phyloP scores from a whole-genome alignment of 2,797 vertebrate genomes.

The Labroides dimidiatus region DNA sequence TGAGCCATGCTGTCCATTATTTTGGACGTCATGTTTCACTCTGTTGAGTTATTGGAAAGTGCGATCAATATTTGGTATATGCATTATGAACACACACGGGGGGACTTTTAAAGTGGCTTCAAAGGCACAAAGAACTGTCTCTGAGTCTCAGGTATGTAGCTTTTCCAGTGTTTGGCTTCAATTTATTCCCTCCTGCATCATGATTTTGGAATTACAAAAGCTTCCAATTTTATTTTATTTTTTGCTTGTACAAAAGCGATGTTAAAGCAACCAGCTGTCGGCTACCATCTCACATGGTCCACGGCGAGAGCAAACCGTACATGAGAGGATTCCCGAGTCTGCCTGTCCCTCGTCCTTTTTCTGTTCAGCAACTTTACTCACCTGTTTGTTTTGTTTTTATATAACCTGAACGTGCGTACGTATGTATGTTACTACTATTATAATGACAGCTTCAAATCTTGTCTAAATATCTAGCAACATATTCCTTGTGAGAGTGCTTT shows the following conservation, averaged over 20 bases:
- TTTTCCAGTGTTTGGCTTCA: slow-evolving; percentile 14
- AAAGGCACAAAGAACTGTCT: not conserved
- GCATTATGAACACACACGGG: slow-evolving; percentile 24
- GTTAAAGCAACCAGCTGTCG: slow-evolving; percentile 25
- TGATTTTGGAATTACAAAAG: not conserved
- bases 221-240: not conserved
- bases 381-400: slow-evolving; percentile 76
- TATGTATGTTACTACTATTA: slow-evolving; percentile 71
- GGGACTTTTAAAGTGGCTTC: slow-evolving; percentile 35
- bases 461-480: slow-evolving; percentile 80
- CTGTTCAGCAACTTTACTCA: slow-evolving; percentile 68
- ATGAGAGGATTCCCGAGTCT: slow-evolving; percentile 53
- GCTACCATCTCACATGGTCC: not conserved
- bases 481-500: slow-evolving; percentile 82
- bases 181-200: not conserved
- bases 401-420: slow-evolving; percentile 67
- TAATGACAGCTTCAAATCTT: slow-evolving; percentile 69
- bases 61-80: not conserved
- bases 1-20: not conserved
- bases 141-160: slow-evolving; percentile 16
- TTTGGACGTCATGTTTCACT: slow-evolving; percentile 2
- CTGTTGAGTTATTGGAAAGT: slow-evolving; percentile 16
- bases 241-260: not conserved
- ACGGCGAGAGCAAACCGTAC: slow-evolving; percentile 12
- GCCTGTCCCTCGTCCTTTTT: slow-evolving; percentile 63